Conservation (phyloP, 2,888 invertebrate species). For the Noctua fimbriata region DNA sequence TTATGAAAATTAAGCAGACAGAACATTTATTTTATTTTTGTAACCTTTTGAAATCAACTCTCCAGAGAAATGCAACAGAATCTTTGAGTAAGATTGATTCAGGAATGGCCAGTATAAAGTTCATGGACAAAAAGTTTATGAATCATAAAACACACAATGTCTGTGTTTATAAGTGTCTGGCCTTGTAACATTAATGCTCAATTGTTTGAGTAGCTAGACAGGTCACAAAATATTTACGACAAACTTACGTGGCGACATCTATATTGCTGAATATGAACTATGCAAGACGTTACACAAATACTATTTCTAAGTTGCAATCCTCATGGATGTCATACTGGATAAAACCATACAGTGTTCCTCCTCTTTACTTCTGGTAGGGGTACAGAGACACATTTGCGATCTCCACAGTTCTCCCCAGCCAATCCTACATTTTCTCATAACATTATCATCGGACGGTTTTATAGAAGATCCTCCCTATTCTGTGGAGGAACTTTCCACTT, state of each 20-base stretch:
- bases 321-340: too few species aligned
- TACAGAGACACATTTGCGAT: too few species aligned
- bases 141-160: constrained; percentile 5
- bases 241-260: not conserved
- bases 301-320: not conserved
- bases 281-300: not conserved
- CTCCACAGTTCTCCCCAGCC: too few species aligned
- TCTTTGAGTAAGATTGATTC: not conserved
- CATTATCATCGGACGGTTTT: too few species aligned
- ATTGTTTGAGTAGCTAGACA: not conserved
- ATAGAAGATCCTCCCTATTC: too few species aligned
- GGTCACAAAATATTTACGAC: not conserved
- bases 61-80: not conserved
- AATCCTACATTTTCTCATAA: too few species aligned
- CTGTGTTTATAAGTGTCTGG: not conserved
- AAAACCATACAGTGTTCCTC: too few species aligned
- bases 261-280: not conserved
- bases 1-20: not conserved
- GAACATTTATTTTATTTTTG: not conserved
- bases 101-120: not conserved
- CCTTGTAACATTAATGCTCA: not conserved
- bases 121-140: constrained; percentile 12
- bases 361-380: too few species aligned
- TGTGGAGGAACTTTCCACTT: too few species aligned
- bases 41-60: not conserved